phyloP scores from a whole-genome alignment of 64 coral and sea anemone genomes.

The Astreopora myriophthalma region DNA sequence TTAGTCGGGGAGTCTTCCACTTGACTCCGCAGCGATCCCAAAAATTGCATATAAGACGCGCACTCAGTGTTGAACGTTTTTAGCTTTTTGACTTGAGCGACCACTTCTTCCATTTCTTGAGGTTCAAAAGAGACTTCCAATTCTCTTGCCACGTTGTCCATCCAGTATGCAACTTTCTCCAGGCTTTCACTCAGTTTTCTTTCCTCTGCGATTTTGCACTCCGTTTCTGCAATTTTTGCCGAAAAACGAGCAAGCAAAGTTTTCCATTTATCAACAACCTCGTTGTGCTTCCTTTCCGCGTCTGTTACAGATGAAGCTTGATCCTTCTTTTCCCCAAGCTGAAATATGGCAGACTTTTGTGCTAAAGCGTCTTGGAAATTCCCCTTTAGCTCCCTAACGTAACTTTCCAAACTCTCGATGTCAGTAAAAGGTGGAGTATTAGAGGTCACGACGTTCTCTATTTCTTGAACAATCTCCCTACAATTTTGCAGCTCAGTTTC shows the following conservation, averaged over 20 bases:
- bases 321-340: constrained; percentile 58
- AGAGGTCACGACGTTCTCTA: constrained; percentile 16
- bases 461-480: constrained; percentile 45
- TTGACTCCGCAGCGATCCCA: constrained; percentile 59
- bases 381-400: constrained; percentile 43
- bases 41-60: constrained; percentile 64
- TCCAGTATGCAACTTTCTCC: constrained; percentile 65
- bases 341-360: constrained; percentile 11
- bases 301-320: not conserved
- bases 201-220: constrained; percentile 40
- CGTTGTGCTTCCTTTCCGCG: constrained; percentile 21
- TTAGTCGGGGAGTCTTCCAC: constrained; percentile 37
- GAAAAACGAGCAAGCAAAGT: constrained; percentile 23
- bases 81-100: constrained; percentile 51
- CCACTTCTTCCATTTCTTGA: constrained; percentile 69
- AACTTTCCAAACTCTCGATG: constrained; percentile 33
- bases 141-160: constrained; percentile 68
- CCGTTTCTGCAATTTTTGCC: constrained; percentile 50
- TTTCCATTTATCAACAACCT: constrained; percentile 76
- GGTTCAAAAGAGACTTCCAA: constrained; percentile 7
- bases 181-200: constrained; percentile 63
- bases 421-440: constrained; percentile 27
- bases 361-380: constrained; percentile 43
- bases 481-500: constrained; percentile 74
- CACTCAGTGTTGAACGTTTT: constrained; percentile 55